Percentiles rank a stretch among this genome's conserved stretches.
Conservation (phyloP, 1,140 invertebrate species). For the Drosophila rufa region DNA sequence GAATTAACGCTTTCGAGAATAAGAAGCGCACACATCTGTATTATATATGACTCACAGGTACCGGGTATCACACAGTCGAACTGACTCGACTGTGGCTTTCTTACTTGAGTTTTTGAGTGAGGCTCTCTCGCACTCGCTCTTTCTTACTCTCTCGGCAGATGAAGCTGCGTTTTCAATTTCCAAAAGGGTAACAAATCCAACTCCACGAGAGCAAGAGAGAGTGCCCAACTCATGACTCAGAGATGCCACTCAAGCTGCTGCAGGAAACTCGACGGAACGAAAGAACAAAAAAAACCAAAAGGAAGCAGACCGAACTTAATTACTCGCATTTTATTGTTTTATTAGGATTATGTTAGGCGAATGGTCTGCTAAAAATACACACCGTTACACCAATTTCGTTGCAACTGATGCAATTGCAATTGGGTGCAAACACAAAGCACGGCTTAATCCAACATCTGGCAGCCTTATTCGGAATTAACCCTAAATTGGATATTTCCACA, state of each 20-base stretch:
- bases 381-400: not conserved
- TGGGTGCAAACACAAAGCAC: not conserved
- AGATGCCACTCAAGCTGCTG: conserved; percentile 24
- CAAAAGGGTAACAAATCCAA: conserved; percentile 22
- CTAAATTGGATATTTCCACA: conserved; percentile 4
- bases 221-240: conserved; percentile 17
- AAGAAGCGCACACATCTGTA: too few species aligned
- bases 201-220: conserved; percentile 11
- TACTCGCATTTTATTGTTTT: conserved; percentile 7
- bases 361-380: not conserved
- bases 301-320: conserved; percentile 3
- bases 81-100: not conserved
- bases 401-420: conserved; percentile 1
- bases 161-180: conserved; percentile 23
- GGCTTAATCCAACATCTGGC: conserved; percentile 20
- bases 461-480: conserved; percentile 19
- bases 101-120: not conserved
- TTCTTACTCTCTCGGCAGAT: not conserved
- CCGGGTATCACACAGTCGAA: not conserved
- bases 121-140: conserved; percentile 11
- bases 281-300: conserved; percentile 4
- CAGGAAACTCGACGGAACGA: conserved; percentile 8
- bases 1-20: too few species aligned
- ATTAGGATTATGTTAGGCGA: conserved; percentile 5
- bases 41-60: too few species aligned